phyloP scores from a whole-genome alignment of 2,113 vertebrate species.

The Peromyscus maniculatus region DNA sequence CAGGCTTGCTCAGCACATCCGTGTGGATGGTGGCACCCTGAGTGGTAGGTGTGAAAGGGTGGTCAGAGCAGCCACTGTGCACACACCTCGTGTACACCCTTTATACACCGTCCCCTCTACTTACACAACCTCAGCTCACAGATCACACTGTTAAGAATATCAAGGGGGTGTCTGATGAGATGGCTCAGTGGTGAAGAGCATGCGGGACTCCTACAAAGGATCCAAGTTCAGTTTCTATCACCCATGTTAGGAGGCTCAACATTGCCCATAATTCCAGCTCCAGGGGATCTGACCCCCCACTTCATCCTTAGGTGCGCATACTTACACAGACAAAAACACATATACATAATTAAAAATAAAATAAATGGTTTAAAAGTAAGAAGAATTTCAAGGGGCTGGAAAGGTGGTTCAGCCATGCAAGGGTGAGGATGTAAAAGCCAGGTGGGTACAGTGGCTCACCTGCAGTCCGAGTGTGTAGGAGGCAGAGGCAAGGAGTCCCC shows the following conservation, averaged over 20 bases:
- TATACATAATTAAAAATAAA: neutral
- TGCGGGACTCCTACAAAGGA: neutral
- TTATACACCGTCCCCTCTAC: accelerated
- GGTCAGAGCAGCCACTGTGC: neutral
- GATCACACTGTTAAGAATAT: neutral
- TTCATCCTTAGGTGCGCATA: neutral
- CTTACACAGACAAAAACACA: neutral
- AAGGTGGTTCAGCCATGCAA: neutral
- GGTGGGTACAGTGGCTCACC: neutral
- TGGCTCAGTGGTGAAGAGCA: neutral
- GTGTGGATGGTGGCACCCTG: no score
- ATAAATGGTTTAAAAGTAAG: neutral
- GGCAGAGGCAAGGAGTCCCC: neutral
- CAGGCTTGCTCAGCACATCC: neutral
- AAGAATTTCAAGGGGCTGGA: neutral
- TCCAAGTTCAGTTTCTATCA: neutral
- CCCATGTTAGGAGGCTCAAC: neutral
- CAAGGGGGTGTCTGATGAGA: neutral
- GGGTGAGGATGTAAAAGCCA: neutral
- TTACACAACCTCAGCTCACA: neutral
- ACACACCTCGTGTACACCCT: accelerated
- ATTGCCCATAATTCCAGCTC: neutral
- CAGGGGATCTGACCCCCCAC: neutral
- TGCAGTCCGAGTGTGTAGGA: neutral
- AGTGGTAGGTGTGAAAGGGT: neutral